Conservation (phyloP, 2,113 vertebrate genomes). For the Hydropotes inermis region DNA sequence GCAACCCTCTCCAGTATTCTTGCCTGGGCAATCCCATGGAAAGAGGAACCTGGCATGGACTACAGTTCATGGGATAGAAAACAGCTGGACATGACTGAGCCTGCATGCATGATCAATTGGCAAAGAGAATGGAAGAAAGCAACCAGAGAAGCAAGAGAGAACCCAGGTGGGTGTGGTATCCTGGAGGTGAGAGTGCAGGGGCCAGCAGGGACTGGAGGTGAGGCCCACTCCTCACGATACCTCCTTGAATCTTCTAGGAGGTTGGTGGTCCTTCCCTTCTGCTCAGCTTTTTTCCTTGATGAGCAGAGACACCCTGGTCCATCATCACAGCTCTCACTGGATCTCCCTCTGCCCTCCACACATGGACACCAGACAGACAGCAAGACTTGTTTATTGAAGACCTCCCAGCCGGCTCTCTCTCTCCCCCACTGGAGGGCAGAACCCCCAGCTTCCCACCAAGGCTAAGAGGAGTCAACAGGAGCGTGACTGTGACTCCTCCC, state of each 20-base stretch:
- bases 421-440: neutral
- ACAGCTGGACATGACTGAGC: neutral
- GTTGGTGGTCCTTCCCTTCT: neutral
- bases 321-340: neutral
- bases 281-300: neutral
- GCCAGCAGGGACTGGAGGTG: neutral
- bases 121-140: neutral
- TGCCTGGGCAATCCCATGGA: neutral
- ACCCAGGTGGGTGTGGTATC: neutral
- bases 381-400: constrained; percentile 49
- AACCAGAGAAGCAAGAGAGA: neutral
- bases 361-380: neutral
- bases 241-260: neutral
- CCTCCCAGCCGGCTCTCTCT: neutral
- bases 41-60: neutral
- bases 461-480: neutral
- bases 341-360: neutral
- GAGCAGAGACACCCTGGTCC: neutral
- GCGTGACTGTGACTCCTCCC: neutral
- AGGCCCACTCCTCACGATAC: neutral
- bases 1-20: neutral
- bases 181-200: neutral
- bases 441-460: neutral
- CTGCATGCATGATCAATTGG: neutral
- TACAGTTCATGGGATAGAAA: neutral